phyloP scores from a whole-genome alignment of 2,888 invertebrate genomes.

The Drosophila hawaiiensis region DNA sequence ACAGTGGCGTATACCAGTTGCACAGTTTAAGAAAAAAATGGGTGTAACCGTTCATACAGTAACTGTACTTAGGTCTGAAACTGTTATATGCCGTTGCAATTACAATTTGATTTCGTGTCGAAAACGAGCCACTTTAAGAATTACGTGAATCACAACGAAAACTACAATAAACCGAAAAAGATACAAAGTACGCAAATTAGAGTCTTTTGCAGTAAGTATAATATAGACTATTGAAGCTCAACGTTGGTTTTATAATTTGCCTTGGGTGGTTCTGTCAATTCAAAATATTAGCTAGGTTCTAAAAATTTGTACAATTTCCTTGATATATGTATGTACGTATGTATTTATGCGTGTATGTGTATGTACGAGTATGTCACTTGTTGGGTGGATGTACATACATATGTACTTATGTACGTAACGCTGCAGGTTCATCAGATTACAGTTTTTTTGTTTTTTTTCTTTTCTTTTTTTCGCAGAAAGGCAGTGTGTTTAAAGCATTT shows the following conservation, averaged over 20 bases:
- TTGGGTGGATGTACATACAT: constrained; percentile 20
- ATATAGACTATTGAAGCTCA: constrained; percentile 33
- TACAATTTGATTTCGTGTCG: constrained; percentile 4
- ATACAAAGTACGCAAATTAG: constrained; percentile 13
- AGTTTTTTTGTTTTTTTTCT: background rate
- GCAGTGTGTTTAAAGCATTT: constrained; percentile 52
- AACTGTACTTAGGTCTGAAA: background rate
- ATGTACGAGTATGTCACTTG: constrained; percentile 21
- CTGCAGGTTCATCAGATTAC: constrained; percentile 13
- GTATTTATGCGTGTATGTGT: constrained; percentile 15
- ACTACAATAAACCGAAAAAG: constrained; percentile 9
- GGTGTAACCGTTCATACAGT: constrained; percentile 8
- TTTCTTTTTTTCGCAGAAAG: constrained; percentile 14
- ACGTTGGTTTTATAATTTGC: constrained; percentile 26
- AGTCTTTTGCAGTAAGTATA: constrained; percentile 13
- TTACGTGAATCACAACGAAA: constrained; percentile 8
- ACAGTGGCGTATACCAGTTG: constrained; percentile 18
- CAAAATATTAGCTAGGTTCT: constrained; percentile 33
- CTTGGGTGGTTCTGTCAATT: constrained; percentile 38
- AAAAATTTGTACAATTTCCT: constrained; percentile 35
- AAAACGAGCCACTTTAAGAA: constrained; percentile 9
- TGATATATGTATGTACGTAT: constrained; percentile 32
- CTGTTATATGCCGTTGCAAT: constrained; percentile 8
- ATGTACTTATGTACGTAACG: constrained; percentile 37
- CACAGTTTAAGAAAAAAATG: background rate